A percentile compares a stretch with the other conserved stretches of the same genome.
phyloP scores from a whole-genome alignment of 2,888 invertebrate species.

The Sarcophaga variegata region DNA sequence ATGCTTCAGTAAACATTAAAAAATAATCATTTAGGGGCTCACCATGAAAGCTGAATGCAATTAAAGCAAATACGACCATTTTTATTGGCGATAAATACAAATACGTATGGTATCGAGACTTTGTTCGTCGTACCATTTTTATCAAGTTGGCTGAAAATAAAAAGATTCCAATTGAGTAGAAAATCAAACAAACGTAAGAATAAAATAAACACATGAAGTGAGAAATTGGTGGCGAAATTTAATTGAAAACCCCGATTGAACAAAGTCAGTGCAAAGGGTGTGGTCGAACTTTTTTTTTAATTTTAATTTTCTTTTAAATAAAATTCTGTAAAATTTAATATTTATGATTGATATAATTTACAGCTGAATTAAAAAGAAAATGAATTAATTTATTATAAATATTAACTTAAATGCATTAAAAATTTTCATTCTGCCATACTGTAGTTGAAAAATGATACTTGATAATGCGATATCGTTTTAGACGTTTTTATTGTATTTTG shows the following conservation, averaged over 20 bases:
- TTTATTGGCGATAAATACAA: slow-evolving; percentile 89
- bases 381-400: no score
- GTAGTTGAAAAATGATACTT: no score
- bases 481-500: neutral
- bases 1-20: slow-evolving; percentile 82
- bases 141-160: slow-evolving; percentile 75
- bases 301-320: no score
- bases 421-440: no score
- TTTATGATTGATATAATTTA: no score
- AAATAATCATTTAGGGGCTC: slow-evolving; percentile 80
- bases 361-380: no score
- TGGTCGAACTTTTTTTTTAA: no score
- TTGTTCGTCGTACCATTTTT: slow-evolving; percentile 83
- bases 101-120: slow-evolving; percentile 88
- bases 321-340: no score
- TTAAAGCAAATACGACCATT: slow-evolving; percentile 87
- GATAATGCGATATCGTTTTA: no score
- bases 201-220: slow-evolving; percentile 24
- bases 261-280: no score
- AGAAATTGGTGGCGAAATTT: neutral
- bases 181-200: slow-evolving; percentile 21
- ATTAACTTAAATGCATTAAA: no score
- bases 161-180: slow-evolving; percentile 18
- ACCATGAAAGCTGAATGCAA: slow-evolving; percentile 84
- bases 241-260: neutral